Base-by-base conservation (phyloP, 2,113 vertebrate species). In the Oreochromis tanganicae region DNA sequence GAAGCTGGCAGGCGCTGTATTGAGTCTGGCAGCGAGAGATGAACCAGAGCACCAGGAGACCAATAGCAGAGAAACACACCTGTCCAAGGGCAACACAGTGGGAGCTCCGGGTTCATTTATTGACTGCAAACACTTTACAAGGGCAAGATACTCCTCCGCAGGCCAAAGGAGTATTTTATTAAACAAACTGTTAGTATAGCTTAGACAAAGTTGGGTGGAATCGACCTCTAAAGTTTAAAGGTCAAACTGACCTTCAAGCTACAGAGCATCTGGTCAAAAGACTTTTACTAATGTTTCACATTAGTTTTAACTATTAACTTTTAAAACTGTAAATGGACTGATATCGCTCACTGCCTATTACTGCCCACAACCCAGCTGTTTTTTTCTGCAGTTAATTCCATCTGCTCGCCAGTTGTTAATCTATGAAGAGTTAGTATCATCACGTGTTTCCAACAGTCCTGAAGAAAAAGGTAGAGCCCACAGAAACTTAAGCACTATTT, bases 1-100 rank as follows among this genome's bases (percentile, higher is more conserved):
- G 86, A 24, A 50, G 81, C 93, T 90, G 89, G 78, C 90, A 80
- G 89, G 82, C 27, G 84, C 89, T 89, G 84, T 55, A 90, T 93
- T 87, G 90, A 92, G 82, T 85, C 88, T 94, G 93, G 83, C 92
- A 94, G 92, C 78, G 17, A 82, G 87, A 90, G 71, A 87, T 61
- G 34, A 88, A 85, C 75, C 80, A 80, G 84, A 81, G 71, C 90
- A 88, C 85, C 87, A 52, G 88, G 83, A 93, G 84, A 82, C 52
- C 68, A 24, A 38, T 38, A 7, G 87, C 82, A 82, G 82, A 89
- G 75, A 78, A 73, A 81, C 91, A 91, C 91, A 91, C 84, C 91
- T 91, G 88, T 89, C 84, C 81, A 78, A 92, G 79, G 71, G 59
- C 83, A 81, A 81, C 87, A 71, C 83, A 41, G 78, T 24, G 68